These are phyloP conservation scores for Psilopogon haemacephalus DNA, from an alignment of 2,113 vertebrate genomes.

Conservation along the genomic window DNA sequence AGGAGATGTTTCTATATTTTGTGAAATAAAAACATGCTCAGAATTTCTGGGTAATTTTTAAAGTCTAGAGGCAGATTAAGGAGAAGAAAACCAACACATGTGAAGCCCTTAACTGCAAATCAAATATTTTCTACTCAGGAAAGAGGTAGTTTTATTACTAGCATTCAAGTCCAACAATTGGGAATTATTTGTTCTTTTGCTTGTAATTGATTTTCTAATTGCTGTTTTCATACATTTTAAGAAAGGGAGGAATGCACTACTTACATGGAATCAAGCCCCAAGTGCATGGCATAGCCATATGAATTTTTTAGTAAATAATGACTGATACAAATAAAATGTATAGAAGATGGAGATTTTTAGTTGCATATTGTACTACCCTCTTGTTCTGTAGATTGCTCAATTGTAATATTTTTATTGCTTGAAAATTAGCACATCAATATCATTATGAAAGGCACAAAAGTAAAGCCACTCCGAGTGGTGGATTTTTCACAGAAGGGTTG, in stretches of 20 bases:
- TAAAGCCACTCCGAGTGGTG: background rate
- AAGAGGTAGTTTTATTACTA: background rate
- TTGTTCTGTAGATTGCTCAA: background rate
- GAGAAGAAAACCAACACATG: background rate
- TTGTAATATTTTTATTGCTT: background rate
- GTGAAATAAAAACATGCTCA: background rate
- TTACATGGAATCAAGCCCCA: background rate
- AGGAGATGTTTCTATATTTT: background rate
- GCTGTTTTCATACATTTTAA: background rate
- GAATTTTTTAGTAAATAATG: background rate
- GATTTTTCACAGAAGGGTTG: background rate
- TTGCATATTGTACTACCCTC: background rate
- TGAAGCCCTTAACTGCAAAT: background rate
- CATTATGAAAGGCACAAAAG: background rate
- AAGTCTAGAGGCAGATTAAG: background rate
- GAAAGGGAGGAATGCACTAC: background rate
- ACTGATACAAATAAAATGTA: background rate
- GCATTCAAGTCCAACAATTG: background rate
- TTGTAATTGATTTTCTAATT: background rate
- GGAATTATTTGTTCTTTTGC: background rate
- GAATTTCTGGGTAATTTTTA: background rate
- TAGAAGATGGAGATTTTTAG: background rate
- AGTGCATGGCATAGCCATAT: background rate
- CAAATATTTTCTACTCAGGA: background rate
- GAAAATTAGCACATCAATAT: background rate